Base-by-base conservation (phyloP, 2,888 invertebrate genomes). In the Dryocosmus kuriphilus region DNA sequence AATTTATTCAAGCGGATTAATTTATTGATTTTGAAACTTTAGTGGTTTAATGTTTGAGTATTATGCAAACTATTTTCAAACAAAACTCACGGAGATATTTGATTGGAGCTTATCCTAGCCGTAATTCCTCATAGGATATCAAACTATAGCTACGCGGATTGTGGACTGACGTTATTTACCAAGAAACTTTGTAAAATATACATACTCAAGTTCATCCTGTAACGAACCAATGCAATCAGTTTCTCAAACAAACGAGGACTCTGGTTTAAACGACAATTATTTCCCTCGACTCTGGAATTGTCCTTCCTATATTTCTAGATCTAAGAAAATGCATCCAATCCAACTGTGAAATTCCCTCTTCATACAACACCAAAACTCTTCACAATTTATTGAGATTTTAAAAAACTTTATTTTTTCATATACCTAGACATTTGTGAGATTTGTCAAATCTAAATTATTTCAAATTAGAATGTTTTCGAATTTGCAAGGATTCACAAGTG, bases 121-220 rank as follows among this genome's bases (percentile, higher is more conserved):
- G 30, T 71, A 51, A 71, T 51, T 30, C 27, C 27, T 30, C 30
- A 8, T 4, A 19, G 30, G 19, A 27, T 46, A 27, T 27, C 19
- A 51, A 51, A 51, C 51, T 41, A 41, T 41, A 16, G 35, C n/a
- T n/a, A n/a, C n/a, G 35, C 9, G 38, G 30, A 32, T 8, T 32
- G 5, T 30, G 27, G 8, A 46, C n/a, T 27, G 30, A 71, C 30
- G 11, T 71, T 71, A 71, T 71, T 71, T 71, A 71, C 51, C n/a
- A n/a, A 71, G 71, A 30, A 71, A 71, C 71, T 71, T 71, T 71
- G 71, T 71, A 51, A 71, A 51, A 71, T 71, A 51, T 51, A 71
- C 71, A 71, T 71, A 24, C 71, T n/a, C 71, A n/a, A 71, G 71
- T 71, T 71, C n/a, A 51, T 71, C 19, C 32, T n/a, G 27, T 51